Evolutionary conservation across 2,888 invertebrate genomes (phyloP), one percentile per base, ranked within the genome.

Genomic region (Nomada lathburiana): DNA sequence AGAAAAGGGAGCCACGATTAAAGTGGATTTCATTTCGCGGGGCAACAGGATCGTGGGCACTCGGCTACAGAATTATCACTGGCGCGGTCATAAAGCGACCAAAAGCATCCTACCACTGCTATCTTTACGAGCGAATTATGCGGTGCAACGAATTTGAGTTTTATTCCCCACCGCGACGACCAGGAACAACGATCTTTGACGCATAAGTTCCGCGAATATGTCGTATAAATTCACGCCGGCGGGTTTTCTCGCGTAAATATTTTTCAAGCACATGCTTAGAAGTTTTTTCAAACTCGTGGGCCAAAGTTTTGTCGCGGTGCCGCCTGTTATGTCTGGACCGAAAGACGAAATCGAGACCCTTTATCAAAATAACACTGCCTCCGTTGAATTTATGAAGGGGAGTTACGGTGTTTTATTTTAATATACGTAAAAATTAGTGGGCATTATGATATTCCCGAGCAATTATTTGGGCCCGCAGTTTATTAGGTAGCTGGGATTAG

Each of bases 121-220:
- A 76, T 83, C 76, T 86, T 86, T 86, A 88, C 83, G 86, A 79
- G 76, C 44, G 63, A 85, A 88, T 88, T 86, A 88, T 88, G 75
- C 86, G 50, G 57, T 44, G 70, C 62, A 50, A 62, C 57, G 23
- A 70, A 59, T 65, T 47, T 68, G 73, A 79, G 85, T 82, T 82
- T 81, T 73, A 73, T 76, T 71, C 68, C 42, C 63, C 10, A 50
- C 50, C 50, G 57, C 55, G 76, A 73, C 55, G 79, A 29, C 47
- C 68, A 44, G 69, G 77, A 65, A 76, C 85, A 74, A 72, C 75
- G 86, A 57, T 67, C 55, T 52, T 42, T 67, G 86, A 78, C 71
- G 85, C 75, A 76, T 70, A 80, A 80, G 75, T 76, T 74, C 59
- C 64, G 18, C 44, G 75, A 78, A 69, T 75, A 76, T 79, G 70